These are phyloP conservation scores for Cyclopterus lumpus DNA, from an alignment of 2,797 vertebrate genomes.

Conservation along the genomic window DNA sequence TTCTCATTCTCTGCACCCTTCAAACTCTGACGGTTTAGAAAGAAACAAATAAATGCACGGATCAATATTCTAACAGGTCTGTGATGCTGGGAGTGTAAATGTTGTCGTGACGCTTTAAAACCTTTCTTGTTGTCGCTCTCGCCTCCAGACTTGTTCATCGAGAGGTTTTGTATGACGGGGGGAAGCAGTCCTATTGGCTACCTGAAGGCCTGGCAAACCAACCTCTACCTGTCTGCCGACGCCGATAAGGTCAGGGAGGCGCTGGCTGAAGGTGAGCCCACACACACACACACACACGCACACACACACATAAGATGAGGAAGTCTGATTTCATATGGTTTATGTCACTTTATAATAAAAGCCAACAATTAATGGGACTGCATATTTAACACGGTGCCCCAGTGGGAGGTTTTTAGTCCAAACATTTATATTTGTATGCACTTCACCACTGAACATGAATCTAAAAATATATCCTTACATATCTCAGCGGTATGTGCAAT, in stretches of 20 bases:
- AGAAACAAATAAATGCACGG: background rate
- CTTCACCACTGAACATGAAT: background rate
- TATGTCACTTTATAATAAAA: background rate
- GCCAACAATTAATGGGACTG: too few species aligned
- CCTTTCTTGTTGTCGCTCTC: constrained; percentile 14
- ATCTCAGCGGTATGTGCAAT: too few species aligned
- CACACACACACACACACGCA: background rate
- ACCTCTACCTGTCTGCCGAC: constrained; percentile 97
- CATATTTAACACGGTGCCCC: background rate
- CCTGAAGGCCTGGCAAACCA: constrained; percentile 96
- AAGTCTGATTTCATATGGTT: background rate
- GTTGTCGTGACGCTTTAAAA: constrained; percentile 32
- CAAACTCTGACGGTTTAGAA: background rate
- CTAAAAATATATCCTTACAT: too few species aligned
- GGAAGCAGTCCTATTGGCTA: constrained; percentile 96
- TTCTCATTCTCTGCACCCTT: constrained; percentile 15
- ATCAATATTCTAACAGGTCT: background rate
- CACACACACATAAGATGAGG: background rate
- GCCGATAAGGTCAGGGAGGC: constrained; percentile 94
- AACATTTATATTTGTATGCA: too few species aligned
- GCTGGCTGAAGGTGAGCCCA: constrained; percentile 90
- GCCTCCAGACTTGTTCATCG: constrained; percentile 91
- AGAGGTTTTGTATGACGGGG: constrained; percentile 99
- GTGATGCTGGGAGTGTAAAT: background rate
- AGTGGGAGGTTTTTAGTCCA: background rate